Evolutionary conservation across 2,113 vertebrate genomes (phyloP).

Genomic region (Excalfactoria chinensis): DNA sequence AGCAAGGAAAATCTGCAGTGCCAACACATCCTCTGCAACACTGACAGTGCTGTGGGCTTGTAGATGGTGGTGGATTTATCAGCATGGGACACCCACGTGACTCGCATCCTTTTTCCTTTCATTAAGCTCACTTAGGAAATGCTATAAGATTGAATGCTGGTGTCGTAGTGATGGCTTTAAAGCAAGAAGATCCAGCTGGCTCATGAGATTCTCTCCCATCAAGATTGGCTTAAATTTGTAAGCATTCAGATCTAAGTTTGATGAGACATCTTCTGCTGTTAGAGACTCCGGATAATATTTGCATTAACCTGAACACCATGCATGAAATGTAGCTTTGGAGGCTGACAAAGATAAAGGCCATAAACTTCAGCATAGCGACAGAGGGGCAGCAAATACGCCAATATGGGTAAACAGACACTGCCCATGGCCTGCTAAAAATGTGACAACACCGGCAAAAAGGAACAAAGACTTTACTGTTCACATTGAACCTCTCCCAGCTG

Average conservation of each 20-base stretch:
- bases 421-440: not conserved
- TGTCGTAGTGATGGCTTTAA: not conserved
- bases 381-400: not conserved
- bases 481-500: not conserved
- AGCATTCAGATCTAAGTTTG: not conserved
- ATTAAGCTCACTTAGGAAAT: not conserved
- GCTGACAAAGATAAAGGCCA: not conserved
- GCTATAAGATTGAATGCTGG: not conserved
- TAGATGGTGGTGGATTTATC: not conserved
- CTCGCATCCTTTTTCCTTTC: not conserved
- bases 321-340: not conserved
- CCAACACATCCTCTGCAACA: not conserved
- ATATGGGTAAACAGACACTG: not conserved
- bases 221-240: not conserved
- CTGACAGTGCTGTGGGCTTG: not conserved
- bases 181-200: not conserved
- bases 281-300: not conserved
- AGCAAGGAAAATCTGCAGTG: not conserved
- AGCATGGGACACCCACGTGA: not conserved
- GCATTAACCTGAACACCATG: not conserved
- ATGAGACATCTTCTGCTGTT: not conserved
- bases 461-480: slow-evolving; percentile 29
- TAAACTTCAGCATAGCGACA: not conserved
- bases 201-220: not conserved
- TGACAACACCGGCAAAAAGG: not conserved